Percentiles rank a stretch among this genome's conserved stretches.
phyloP scores from a whole-genome alignment of 1,140 invertebrate species.

The Lycorma delicatula region DNA sequence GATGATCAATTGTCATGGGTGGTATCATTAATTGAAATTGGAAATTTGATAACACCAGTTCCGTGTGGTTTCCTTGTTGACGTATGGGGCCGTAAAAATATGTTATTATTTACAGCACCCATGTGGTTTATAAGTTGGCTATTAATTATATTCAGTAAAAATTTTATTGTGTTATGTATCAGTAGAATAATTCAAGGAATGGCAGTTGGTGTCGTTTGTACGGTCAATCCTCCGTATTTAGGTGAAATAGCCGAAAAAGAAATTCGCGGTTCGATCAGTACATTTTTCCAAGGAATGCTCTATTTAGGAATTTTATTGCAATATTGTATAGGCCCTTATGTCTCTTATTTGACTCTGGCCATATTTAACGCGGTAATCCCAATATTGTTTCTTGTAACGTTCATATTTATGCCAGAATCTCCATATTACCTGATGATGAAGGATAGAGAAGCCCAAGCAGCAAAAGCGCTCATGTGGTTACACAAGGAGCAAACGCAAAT shows the following conservation, averaged over 20 bases:
- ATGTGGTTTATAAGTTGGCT: slow-evolving; percentile 40
- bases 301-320: slow-evolving; percentile 65
- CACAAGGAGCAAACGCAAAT: too few relatives aligned
- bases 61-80: slow-evolving; percentile 49
- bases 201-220: slow-evolving; percentile 47
- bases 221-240: slow-evolving; percentile 45
- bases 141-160: slow-evolving; percentile 39
- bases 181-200: slow-evolving; percentile 43
- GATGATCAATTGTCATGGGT: too few relatives aligned
- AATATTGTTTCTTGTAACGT: slow-evolving; percentile 52
- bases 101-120: slow-evolving; percentile 54
- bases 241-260: slow-evolving; percentile 57
- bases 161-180: slow-evolving; percentile 10
- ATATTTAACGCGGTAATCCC: slow-evolving; percentile 52
- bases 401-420: slow-evolving; percentile 70
- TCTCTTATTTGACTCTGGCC: slow-evolving; percentile 56
- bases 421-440: slow-evolving; percentile 59
- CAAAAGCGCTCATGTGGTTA: slow-evolving; percentile 41
- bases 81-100: slow-evolving; percentile 59
- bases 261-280: slow-evolving; percentile 50
- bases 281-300: slow-evolving; percentile 58
- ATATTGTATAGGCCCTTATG: slow-evolving; percentile 63
- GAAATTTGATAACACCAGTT: slow-evolving; percentile 26
- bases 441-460: slow-evolving; percentile 48
- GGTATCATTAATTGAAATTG: slow-evolving; percentile 17